These are phyloP conservation scores for Erythrocercus mccallii DNA, from an alignment of 2,113 vertebrate genomes.

Conservation along the genomic window DNA sequence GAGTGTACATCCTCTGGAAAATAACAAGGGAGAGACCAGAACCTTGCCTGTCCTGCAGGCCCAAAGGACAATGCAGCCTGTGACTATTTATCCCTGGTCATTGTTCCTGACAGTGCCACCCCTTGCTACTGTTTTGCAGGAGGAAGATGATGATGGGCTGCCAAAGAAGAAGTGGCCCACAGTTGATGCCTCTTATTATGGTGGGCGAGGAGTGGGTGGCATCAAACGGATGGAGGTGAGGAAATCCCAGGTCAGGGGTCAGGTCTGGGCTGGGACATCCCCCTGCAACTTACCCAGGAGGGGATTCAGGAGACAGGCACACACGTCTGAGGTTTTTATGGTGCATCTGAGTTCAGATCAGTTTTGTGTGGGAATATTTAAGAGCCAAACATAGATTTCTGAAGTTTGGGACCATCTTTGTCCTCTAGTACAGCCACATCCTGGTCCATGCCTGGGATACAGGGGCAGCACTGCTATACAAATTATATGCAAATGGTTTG, in stretches of 20 bases:
- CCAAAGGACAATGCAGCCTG: neutral
- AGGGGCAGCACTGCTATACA: neutral
- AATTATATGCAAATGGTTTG: neutral
- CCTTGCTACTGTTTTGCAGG: conserved; percentile 59
- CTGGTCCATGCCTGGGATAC: neutral
- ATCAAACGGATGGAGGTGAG: conserved; percentile 98
- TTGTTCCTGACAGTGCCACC: neutral
- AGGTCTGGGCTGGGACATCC: neutral
- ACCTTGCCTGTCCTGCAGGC: neutral
- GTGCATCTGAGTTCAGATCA: neutral
- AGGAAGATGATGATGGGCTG: conserved; percentile 87
- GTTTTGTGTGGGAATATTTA: neutral
- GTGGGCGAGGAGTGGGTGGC: conserved; percentile 93
- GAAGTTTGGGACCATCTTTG: neutral
- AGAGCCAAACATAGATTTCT: neutral
- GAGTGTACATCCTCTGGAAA: neutral
- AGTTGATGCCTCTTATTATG: conserved; percentile 96
- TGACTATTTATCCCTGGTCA: rapidly evolving
- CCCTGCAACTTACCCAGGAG: neutral
- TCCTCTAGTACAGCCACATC: neutral
- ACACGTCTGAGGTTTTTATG: neutral
- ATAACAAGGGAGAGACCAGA: neutral
- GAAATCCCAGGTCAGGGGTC: neutral
- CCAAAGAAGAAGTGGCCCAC: conserved; percentile 89
- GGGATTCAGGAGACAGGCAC: neutral